These are phyloP conservation scores for Nowickia ferox DNA, from an alignment of 2,888 invertebrate genomes.

Conservation along the genomic window DNA sequence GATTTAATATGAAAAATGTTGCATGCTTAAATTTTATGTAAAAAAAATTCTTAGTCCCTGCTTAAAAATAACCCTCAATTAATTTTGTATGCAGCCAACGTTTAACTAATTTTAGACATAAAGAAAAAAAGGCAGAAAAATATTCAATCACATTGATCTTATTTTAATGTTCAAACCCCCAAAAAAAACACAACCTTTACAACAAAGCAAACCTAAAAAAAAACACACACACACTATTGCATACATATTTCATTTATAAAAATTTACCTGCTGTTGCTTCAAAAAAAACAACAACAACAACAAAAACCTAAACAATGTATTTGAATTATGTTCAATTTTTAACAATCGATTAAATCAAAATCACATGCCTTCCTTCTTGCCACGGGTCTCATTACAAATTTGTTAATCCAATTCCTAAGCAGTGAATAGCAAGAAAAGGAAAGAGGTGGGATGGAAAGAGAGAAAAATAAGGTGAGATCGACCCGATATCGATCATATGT, in stretches of 20 bases:
- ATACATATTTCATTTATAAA: background rate
- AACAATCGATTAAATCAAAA: conserved; percentile 70
- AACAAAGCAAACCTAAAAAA: conserved; percentile 29
- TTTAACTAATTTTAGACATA: conserved; percentile 57
- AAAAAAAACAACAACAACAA: conserved; percentile 6
- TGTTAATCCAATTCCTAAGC: conserved; percentile 1
- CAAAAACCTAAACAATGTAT: background rate
- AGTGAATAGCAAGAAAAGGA: background rate
- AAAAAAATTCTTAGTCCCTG: conserved; percentile 76
- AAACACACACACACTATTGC: background rate
- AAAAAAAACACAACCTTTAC: conserved; percentile 28
- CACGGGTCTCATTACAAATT: conserved; percentile 71
- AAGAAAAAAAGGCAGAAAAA: conserved; percentile 37
- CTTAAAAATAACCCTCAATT: conserved; percentile 74
- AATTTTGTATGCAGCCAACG: conserved; percentile 79
- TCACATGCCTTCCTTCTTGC: conserved; percentile 56
- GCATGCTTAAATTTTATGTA: conserved; percentile 74
- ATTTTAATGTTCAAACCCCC: background rate
- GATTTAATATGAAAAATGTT: conserved; percentile 73
- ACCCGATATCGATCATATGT: conserved; percentile 42
- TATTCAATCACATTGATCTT: conserved; percentile 64
- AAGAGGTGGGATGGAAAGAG: no score
- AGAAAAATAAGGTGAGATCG: conserved; percentile 8
- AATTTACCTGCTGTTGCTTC: conserved; percentile 51
- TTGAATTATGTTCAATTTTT: conserved; percentile 25